phyloP scores from a whole-genome alignment of 2,797 vertebrate species.

The Morus bassanus region DNA sequence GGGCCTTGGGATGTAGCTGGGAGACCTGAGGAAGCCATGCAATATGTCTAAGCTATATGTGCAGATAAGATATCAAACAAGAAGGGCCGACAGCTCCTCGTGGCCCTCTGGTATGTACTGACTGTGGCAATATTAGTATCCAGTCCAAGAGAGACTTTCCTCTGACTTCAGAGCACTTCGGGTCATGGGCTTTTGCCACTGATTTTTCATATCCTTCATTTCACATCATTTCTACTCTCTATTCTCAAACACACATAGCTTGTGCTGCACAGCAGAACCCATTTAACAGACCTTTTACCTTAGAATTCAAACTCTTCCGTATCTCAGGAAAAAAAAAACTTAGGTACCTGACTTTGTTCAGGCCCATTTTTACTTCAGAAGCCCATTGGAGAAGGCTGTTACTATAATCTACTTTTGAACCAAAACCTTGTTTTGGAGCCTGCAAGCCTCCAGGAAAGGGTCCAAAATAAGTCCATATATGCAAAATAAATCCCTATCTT shows the following conservation, averaged over 20 bases:
- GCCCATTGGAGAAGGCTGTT: not conserved
- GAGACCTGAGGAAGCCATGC: not conserved
- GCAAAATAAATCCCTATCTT: not conserved
- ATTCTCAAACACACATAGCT: not conserved
- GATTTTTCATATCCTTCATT: not conserved
- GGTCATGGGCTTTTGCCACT: not conserved
- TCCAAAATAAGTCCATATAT: not conserved
- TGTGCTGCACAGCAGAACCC: not conserved
- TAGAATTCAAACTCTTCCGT: not conserved
- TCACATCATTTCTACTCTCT: not conserved
- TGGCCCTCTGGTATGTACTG: not conserved
- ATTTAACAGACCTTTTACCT: not conserved
- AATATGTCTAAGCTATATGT: not conserved
- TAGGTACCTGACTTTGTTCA: accelerated
- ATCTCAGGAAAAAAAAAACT: not conserved
- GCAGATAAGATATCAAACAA: not conserved
- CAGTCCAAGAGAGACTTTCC: not conserved
- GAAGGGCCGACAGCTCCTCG: not conserved
- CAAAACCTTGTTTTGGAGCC: not conserved
- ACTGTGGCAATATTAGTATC: not conserved
- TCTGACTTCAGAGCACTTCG: not conserved
- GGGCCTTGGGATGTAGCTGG: not conserved
- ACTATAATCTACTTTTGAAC: not conserved
- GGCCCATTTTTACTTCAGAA: not conserved
- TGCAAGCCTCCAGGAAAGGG: not conserved